Evolutionary conservation across 2,888 invertebrate species (phyloP).

Genomic region (Suillia variegata): DNA sequence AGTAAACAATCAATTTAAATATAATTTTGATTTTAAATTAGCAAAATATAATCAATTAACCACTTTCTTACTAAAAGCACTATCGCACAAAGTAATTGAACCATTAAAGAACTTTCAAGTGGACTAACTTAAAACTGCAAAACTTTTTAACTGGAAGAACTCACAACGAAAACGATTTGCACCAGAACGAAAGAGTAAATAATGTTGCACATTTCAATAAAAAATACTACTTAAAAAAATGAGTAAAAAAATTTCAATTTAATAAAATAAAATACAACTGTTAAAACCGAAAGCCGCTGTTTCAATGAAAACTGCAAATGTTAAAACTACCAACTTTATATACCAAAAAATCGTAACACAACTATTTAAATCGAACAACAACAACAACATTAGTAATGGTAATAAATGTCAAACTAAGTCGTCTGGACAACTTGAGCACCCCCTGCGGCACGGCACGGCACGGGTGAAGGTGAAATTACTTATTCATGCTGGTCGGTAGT

Average conservation of each 20-base stretch:
- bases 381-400: too few relatives aligned
- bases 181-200: not conserved
- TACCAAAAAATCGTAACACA: not conserved
- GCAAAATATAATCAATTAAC: too few relatives aligned
- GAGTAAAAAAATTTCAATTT: not conserved
- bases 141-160: too few relatives aligned
- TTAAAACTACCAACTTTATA: not conserved
- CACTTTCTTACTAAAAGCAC: too few relatives aligned
- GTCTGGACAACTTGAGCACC: too few relatives aligned
- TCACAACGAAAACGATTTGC: not conserved
- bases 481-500: too few relatives aligned
- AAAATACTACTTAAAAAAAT: not conserved
- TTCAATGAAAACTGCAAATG: not conserved
- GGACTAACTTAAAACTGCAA: too few relatives aligned
- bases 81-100: too few relatives aligned
- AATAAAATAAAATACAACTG: not conserved
- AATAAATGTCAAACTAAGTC: too few relatives aligned
- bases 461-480: conserved; percentile 1
- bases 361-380: not conserved
- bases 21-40: too few relatives aligned
- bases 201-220: not conserved
- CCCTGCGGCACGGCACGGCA: not conserved
- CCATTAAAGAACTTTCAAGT: too few relatives aligned
- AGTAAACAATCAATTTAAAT: too few relatives aligned
- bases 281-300: not conserved